phyloP scores from a whole-genome alignment of 2,888 invertebrate genomes.

The Pogonocherus hispidulus region DNA sequence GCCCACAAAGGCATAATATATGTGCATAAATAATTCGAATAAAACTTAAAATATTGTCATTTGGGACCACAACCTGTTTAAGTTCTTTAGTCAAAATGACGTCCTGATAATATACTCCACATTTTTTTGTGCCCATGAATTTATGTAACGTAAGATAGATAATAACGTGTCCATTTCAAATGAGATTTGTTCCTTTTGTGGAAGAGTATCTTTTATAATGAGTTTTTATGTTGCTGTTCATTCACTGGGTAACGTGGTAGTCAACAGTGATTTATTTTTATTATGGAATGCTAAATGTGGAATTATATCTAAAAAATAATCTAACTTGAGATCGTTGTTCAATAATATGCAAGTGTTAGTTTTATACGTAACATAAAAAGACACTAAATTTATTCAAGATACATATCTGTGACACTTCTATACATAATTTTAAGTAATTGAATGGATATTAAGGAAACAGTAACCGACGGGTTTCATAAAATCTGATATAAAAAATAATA shows the following conservation, averaged over 20 bases:
- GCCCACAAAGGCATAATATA: slow-evolving; percentile 61
- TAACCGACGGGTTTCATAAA: slow-evolving; percentile 1
- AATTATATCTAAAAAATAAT: slow-evolving; percentile 25
- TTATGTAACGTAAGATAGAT: slow-evolving; percentile 47
- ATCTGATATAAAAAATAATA: not conserved
- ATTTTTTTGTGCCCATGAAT: slow-evolving; percentile 49
- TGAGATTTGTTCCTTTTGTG: slow-evolving; percentile 49
- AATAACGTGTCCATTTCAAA: slow-evolving; percentile 48
- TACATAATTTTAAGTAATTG: slow-evolving; percentile 16
- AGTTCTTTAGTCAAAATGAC: slow-evolving; percentile 56
- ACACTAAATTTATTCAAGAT: slow-evolving; percentile 24
- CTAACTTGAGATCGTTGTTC: slow-evolving; percentile 22
- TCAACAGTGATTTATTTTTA: slow-evolving; percentile 38
- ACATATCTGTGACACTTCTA: slow-evolving; percentile 20
- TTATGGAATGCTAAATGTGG: slow-evolving; percentile 21
- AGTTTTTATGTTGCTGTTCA: slow-evolving; percentile 44
- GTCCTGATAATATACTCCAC: slow-evolving; percentile 58
- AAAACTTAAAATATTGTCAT: slow-evolving; percentile 62
- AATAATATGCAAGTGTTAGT: slow-evolving; percentile 19
- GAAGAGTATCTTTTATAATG: slow-evolving; percentile 51
- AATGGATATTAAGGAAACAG: not conserved
- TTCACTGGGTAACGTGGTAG: slow-evolving; percentile 55
- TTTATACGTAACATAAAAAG: slow-evolving; percentile 6
- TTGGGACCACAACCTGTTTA: slow-evolving; percentile 61
- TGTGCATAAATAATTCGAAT: slow-evolving; percentile 64